Evolutionary conservation across 1,140 invertebrate genomes (phyloP), one percentile per base, ranked within the genome.

Genomic region (Cotesia vestalis): DNA sequence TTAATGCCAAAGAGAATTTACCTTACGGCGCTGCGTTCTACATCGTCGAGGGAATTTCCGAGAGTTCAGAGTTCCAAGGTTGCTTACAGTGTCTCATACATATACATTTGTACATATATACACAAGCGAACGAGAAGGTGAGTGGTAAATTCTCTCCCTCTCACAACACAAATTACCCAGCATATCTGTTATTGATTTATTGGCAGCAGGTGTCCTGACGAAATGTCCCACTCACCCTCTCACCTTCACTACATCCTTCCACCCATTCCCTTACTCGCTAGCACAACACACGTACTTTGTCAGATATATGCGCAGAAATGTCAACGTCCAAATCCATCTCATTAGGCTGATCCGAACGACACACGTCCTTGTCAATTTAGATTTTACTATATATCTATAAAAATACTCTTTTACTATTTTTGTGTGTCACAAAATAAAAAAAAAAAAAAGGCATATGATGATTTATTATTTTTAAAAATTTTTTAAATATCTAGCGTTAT

Each of bases 1-100:
- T 80, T 80, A 79, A 74, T 79, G 79, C 78, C 79, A 80, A 80
- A 80, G 74, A 79, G 79, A 80, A 80, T 80, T 80, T 80, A 80
- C 78, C 78, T 79, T 79, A 80, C 76, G 73, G 75, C 71, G 70
- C 70, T 71, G 61, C 12, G 14, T 34, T 2, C 40, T 46, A 46
- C 40, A 8, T 46, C 40, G 40, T 9, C 40, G 11, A 46, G 40
- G 40, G 40, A 11, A 46, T 46, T 46, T 46, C 40, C 6, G 40
- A 11, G 40, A 6, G 40, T 46, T 46, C 40, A 46, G 40, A 46
- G 40, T 9, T 46, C 40, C 40, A 46, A 46, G 40, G 40, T 46
- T 46, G 6, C 40, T 11, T 46, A 46, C 11, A 27, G 27, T 27
- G 27, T 27, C 27, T 27, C 11, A 46, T 46, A 46, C 11, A 11